phyloP scores from a whole-genome alignment of 53 echinoderm and acorn worm species.

The Apostichopus leukothele region DNA sequence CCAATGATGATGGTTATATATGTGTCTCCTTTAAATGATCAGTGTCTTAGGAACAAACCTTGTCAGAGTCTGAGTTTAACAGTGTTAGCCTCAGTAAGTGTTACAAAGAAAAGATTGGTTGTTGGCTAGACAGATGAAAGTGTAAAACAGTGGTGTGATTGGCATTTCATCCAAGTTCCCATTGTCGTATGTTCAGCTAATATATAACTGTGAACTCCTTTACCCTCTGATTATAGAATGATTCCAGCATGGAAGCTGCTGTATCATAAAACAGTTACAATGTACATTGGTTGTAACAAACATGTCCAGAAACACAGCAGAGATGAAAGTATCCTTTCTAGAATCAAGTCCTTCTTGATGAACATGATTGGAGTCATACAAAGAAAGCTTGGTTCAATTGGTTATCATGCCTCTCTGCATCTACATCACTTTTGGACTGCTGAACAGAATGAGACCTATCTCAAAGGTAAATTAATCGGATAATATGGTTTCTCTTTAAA shows the following conservation, averaged over 20 bases:
- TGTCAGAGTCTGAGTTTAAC: no score
- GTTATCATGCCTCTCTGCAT: conserved; percentile 23
- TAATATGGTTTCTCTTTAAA: neutral
- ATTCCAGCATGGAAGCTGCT: conserved; percentile 39
- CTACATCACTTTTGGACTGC: conserved; percentile 36
- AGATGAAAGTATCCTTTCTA: neutral
- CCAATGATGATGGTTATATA: no score
- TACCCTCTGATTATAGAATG: neutral
- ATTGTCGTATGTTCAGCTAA: no score
- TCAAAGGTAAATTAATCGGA: neutral
- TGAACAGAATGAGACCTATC: conserved; percentile 10
- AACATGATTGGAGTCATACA: conserved; percentile 27
- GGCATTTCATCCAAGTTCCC: no score
- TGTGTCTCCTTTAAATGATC: no score
- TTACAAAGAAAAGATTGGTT: no score
- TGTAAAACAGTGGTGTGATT: no score
- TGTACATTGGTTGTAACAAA: conserved; percentile 22
- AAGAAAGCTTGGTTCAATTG: conserved; percentile 2
- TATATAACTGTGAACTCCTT: no score
- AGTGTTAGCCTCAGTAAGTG: no score
- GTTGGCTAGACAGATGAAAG: no score
- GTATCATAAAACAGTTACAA: conserved; percentile 26
- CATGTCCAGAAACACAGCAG: conserved; percentile 1
- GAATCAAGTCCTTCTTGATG: conserved; percentile 14
- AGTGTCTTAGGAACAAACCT: no score